These are phyloP conservation scores for Sebastes melanostomus DNA, from an alignment of 2,797 vertebrate species.

Conservation along the genomic window DNA sequence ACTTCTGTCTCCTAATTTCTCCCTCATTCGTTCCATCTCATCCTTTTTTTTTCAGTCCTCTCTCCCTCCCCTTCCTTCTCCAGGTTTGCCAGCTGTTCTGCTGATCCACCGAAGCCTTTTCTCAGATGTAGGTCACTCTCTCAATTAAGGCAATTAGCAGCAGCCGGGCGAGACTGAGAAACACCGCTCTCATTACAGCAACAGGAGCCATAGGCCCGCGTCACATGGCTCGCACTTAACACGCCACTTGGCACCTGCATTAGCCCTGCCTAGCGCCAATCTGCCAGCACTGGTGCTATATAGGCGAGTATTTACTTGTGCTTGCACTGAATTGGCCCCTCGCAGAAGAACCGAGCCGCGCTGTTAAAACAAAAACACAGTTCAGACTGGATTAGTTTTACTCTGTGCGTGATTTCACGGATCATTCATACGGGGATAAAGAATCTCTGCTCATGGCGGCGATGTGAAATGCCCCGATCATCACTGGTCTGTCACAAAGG, in stretches of 20 bases:
- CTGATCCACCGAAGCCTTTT: constrained; percentile 60
- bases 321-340: constrained; percentile 20
- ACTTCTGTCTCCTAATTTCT: constrained; percentile 30
- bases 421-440: constrained; percentile 48
- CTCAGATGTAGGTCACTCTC: constrained; percentile 76
- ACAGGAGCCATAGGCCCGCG: constrained; percentile 66
- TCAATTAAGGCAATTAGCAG: constrained; percentile 79
- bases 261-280: constrained; percentile 34
- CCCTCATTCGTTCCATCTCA: constrained; percentile 35
- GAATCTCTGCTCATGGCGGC: constrained; percentile 11
- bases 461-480: constrained; percentile 28
- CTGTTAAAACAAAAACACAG: constrained; percentile 26
- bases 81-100: constrained; percentile 73
- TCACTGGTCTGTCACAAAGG: constrained; percentile 13
- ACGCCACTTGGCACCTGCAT: constrained; percentile 63
- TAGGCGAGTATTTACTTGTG: constrained; percentile 31
- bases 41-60: constrained; percentile 1
- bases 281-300: constrained; percentile 19
- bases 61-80: constrained; percentile 1
- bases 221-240: constrained; percentile 58
- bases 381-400: constrained; percentile 52
- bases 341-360: constrained; percentile 4
- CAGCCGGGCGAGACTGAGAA: constrained; percentile 51
- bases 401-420: constrained; percentile 41
- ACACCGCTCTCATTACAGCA: constrained; percentile 63